A percentile compares a stretch with the other conserved stretches of the same genome.
phyloP scores from a whole-genome alignment of 2,113 vertebrate species.

The Aptenodytes forsteri region DNA sequence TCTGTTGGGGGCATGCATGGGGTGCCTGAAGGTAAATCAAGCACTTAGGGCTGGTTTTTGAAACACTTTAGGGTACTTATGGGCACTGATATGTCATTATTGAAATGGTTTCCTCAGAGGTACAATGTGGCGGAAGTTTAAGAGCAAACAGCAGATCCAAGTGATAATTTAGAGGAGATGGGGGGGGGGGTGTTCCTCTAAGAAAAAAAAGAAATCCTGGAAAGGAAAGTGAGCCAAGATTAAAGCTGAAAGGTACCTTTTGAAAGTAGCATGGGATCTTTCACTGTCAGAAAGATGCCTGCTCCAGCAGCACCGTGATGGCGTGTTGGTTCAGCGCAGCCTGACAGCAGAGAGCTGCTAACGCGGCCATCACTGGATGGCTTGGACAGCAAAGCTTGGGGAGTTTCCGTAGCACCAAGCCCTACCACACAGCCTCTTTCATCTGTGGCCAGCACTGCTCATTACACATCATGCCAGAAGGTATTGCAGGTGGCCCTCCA shows the following conservation, averaged over 20 bases:
- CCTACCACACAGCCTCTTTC: background rate
- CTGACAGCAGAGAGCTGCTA: background rate
- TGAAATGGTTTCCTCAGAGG: background rate
- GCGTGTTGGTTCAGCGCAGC: rapidly evolving
- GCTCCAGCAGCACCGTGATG: background rate
- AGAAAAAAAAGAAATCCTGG: background rate
- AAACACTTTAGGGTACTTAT: background rate
- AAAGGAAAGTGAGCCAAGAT: background rate
- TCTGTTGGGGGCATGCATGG: background rate
- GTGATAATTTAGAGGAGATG: background rate
- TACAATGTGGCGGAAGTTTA: background rate
- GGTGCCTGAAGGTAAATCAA: background rate
- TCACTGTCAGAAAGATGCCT: background rate
- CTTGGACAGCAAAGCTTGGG: background rate
- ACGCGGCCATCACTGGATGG: rapidly evolving
- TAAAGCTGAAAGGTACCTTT: background rate
- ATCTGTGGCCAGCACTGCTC: background rate
- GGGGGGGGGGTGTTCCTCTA: background rate
- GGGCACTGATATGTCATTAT: background rate
- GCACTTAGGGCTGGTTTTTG: background rate
- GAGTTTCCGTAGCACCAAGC: background rate
- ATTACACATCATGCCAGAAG: background rate
- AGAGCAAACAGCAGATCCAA: background rate
- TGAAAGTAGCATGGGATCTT: background rate
- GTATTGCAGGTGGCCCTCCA: background rate